These are phyloP conservation scores for Xanthorhoe designata DNA, from an alignment of 2,888 invertebrate genomes.

Conservation along the genomic window DNA sequence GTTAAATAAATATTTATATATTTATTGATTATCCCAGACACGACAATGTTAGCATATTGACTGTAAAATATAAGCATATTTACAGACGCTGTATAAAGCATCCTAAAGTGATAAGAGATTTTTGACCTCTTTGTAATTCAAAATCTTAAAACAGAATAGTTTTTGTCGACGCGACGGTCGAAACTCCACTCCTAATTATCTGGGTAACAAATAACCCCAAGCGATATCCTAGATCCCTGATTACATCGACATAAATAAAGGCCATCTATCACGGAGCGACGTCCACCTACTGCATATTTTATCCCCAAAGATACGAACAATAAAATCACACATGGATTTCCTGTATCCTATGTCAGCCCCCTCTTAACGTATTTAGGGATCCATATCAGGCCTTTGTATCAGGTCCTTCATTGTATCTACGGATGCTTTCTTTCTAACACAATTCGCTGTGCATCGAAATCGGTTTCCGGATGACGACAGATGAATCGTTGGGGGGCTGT, in stretches of 20 bases:
- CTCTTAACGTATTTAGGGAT: slow-evolving; percentile 49
- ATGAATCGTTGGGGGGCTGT: slow-evolving; percentile 53
- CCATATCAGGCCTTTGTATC: slow-evolving; percentile 48
- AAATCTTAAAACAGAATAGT: not conserved
- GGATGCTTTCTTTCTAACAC: slow-evolving; percentile 55
- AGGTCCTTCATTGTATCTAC: slow-evolving; percentile 39
- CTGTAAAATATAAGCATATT: too few species aligned
- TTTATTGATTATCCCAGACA: too few species aligned
- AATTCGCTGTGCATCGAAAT: slow-evolving; percentile 64
- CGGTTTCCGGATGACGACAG: slow-evolving; percentile 56
- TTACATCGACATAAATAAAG: slow-evolving; percentile 35
- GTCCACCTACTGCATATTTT: slow-evolving; percentile 45
- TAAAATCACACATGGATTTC: slow-evolving; percentile 49
- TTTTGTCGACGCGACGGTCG: not conserved
- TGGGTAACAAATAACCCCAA: slow-evolving; percentile 28
- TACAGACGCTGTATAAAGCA: too few species aligned
- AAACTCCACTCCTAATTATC: slow-evolving; percentile 13
- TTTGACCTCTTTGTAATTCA: too few species aligned
- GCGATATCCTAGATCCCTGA: slow-evolving; percentile 26
- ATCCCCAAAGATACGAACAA: slow-evolving; percentile 47
- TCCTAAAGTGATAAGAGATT: too few species aligned
- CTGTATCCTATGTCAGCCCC: slow-evolving; percentile 45
- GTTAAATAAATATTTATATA: too few species aligned
- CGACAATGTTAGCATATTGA: too few species aligned
- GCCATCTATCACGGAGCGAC: slow-evolving; percentile 43